Percentiles rank a stretch among this genome's conserved stretches.
phyloP scores from a whole-genome alignment of 1,140 invertebrate species.

The Dufourea novaeangliae region DNA sequence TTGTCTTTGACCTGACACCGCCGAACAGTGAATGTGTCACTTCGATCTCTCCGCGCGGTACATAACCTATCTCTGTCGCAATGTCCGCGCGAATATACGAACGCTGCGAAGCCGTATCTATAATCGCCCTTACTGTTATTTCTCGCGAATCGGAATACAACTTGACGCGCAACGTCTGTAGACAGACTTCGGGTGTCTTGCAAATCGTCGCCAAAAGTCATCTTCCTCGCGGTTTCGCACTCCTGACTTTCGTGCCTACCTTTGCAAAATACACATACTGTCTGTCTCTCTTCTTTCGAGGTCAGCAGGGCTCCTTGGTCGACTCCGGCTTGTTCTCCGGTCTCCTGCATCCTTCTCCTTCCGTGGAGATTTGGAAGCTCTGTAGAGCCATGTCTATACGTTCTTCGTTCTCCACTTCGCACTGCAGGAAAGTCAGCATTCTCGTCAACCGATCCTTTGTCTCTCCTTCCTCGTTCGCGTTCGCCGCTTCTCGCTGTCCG shows the following conservation, averaged over 20 bases:
- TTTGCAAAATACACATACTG: background rate
- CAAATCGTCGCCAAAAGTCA: background rate
- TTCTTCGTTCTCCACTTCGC: conserved; percentile 63
- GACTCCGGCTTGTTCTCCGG: background rate
- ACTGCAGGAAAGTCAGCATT: background rate
- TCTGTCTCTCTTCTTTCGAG: background rate
- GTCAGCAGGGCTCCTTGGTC: background rate
- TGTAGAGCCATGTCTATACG: conserved; percentile 59
- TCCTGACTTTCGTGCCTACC: background rate
- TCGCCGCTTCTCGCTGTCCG: background rate
- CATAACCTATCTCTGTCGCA: conserved; percentile 44
- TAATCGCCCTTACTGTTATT: conserved; percentile 45
- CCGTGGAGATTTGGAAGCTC: background rate
- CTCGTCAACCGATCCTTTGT: conserved; percentile 34
- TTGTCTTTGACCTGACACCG: background rate
- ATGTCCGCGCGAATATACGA: conserved; percentile 58
- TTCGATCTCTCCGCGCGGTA: background rate
- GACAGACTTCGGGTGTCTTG: background rate
- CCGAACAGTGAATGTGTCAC: background rate
- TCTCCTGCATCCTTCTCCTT: background rate
- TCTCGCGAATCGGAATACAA: conserved; percentile 36
- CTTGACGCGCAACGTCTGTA: background rate
- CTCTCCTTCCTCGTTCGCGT: background rate
- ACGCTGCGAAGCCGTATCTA: conserved; percentile 54
- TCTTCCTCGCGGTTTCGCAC: background rate